Conservation (phyloP, 2,888 invertebrate species). For the Magallana nippona region DNA sequence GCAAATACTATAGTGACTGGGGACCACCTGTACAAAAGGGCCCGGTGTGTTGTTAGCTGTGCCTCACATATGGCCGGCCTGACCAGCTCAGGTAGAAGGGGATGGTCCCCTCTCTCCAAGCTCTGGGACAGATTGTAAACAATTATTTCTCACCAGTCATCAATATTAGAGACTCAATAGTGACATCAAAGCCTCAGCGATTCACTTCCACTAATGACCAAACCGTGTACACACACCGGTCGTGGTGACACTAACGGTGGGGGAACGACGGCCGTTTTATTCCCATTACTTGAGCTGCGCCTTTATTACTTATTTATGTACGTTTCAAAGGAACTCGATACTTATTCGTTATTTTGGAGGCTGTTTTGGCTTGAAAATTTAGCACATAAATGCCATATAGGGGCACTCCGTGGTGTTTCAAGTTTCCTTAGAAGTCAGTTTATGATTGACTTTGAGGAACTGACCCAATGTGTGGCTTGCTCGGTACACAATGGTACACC, state of each 20-base stretch:
- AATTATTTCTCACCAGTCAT: constrained; percentile 24
- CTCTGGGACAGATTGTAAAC: constrained; percentile 2
- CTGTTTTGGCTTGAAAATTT: constrained; percentile 28
- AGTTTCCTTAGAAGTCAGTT: constrained; percentile 22
- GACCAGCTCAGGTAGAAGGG: not conserved
- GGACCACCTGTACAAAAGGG: too few relatives aligned
- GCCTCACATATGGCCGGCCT: too few relatives aligned
- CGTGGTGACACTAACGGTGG: not conserved
- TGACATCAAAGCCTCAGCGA: not conserved
- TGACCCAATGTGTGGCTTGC: constrained; percentile 16
- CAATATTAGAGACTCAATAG: not conserved
- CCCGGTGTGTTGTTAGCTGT: too few relatives aligned
- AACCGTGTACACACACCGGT: not conserved
- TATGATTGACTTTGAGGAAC: constrained; percentile 15
- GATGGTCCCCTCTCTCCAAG: not conserved
- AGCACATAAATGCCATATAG: constrained; percentile 29
- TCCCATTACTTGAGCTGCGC: not conserved
- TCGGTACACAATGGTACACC: constrained; percentile 2
- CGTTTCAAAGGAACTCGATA: constrained; percentile 25
- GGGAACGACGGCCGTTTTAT: constrained; percentile 6
- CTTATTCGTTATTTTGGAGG: constrained; percentile 14
- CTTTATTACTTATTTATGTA: constrained; percentile 33
- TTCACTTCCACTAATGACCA: constrained; percentile 20
- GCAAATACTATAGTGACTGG: not conserved
- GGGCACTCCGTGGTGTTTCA: not conserved